These are phyloP conservation scores for Macroglossus sobrinus DNA, from an alignment of 2,113 vertebrate genomes.

Conservation along the genomic window DNA sequence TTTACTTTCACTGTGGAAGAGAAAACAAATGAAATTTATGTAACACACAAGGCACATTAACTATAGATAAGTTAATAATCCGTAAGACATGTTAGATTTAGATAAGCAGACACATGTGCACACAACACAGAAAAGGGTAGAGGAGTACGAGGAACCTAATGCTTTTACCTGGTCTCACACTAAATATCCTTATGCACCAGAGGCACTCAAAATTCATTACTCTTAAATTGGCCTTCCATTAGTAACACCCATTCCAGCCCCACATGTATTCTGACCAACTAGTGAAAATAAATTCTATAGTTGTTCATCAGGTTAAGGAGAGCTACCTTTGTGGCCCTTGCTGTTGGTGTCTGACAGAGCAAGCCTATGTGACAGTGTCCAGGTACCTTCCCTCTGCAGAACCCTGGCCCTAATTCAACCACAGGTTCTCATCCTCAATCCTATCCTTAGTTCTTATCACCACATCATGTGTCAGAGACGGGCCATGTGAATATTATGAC, in stretches of 20 bases:
- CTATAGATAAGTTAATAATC: not conserved
- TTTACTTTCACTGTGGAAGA: not conserved
- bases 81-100: not conserved
- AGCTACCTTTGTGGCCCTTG: not conserved
- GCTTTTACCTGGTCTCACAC: not conserved
- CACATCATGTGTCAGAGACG: not conserved
- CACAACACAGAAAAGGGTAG: not conserved
- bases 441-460: not conserved
- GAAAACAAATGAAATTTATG: not conserved
- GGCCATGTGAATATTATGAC: not conserved
- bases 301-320: not conserved
- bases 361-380: no score
- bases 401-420: not conserved
- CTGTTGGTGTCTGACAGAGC: accelerated
- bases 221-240: not conserved
- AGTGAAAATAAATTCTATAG: not conserved
- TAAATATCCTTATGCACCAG: not conserved
- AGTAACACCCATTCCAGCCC: not conserved
- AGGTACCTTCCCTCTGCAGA: not conserved
- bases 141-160: not conserved
- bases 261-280: not conserved
- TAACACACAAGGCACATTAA: not conserved
- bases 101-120: not conserved
- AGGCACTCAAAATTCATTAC: not conserved
- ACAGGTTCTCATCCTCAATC: not conserved